A percentile compares a stretch with the other conserved stretches of the same genome.
These are phyloP conservation scores for Tragelaphus imberbis DNA, from an alignment of 2,113 vertebrate species.

Conservation along the genomic window DNA sequence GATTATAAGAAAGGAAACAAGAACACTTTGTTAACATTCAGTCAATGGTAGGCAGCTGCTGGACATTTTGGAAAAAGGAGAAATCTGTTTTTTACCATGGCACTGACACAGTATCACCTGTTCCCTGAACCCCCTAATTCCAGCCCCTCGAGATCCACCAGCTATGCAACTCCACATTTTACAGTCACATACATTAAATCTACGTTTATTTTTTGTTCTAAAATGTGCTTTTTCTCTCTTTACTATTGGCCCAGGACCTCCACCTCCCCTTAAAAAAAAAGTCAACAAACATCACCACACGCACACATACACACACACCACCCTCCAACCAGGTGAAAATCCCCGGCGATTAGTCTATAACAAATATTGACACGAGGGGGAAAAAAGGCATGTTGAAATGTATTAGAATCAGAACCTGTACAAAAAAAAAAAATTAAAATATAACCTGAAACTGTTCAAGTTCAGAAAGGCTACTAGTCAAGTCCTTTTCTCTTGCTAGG, in stretches of 20 bases:
- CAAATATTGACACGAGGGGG: constrained; percentile 74
- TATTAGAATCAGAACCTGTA: constrained; percentile 82
- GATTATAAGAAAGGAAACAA: background rate
- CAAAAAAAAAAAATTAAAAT: constrained; percentile 79
- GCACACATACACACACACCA: background rate
- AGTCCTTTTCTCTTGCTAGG: constrained; percentile 80
- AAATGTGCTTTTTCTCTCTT: constrained; percentile 74
- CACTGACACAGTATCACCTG: background rate
- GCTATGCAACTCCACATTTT: background rate
- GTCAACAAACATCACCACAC: background rate
- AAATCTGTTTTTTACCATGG: background rate
- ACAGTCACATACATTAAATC: constrained; percentile 65
- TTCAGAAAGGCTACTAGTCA: constrained; percentile 78
- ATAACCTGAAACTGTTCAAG: constrained; percentile 82
- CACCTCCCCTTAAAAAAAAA: constrained; percentile 62
- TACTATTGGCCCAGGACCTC: constrained; percentile 55
- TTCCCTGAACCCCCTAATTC: background rate
- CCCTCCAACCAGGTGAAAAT: constrained; percentile 64
- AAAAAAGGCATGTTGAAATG: constrained; percentile 79
- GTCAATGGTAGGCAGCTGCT: background rate
- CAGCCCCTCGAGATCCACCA: background rate
- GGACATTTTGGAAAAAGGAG: background rate
- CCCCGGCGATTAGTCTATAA: constrained; percentile 72
- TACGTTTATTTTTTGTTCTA: constrained; percentile 73
- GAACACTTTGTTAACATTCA: background rate